Conservation (phyloP, 2,113 vertebrate genomes). For the Tupaia tana region DNA sequence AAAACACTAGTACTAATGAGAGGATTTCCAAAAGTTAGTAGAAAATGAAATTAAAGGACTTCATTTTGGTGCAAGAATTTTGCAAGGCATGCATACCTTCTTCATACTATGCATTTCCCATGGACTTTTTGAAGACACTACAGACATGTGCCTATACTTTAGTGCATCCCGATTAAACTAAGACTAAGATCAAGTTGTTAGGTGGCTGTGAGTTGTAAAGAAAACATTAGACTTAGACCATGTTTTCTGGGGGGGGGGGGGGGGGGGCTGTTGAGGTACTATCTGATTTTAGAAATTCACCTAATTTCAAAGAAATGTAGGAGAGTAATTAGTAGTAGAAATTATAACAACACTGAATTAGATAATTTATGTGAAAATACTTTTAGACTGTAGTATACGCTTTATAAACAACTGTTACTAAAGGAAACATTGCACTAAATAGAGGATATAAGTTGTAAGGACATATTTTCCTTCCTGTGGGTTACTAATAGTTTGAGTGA, state of each 20-base stretch:
- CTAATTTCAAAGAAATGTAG: slow-evolving; percentile 15
- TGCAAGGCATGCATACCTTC: too few species aligned
- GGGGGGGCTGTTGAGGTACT: not conserved
- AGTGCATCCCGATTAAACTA: not conserved
- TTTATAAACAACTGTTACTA: not conserved
- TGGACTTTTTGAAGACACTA: too few species aligned
- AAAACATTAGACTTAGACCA: not conserved
- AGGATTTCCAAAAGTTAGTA: too few species aligned
- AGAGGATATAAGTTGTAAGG: not conserved
- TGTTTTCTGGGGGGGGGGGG: not conserved
- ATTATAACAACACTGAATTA: not conserved
- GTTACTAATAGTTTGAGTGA: not conserved
- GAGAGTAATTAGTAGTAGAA: not conserved
- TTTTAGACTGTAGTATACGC: not conserved
- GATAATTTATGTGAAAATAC: too few species aligned
- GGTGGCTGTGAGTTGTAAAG: not conserved
- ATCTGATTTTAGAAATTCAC: not conserved
- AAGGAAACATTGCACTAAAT: not conserved
- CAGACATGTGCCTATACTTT: not conserved
- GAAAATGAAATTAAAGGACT: too few species aligned
- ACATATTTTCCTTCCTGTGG: not conserved
- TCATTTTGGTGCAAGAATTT: too few species aligned
- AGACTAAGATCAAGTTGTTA: not conserved
- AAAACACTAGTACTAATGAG: not conserved
- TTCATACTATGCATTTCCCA: too few species aligned